Percentiles rank a stretch among this genome's conserved stretches.
Evolutionary conservation across 2,113 vertebrate species (phyloP).

Genomic region (Nerophis lumbriciformis): DNA sequence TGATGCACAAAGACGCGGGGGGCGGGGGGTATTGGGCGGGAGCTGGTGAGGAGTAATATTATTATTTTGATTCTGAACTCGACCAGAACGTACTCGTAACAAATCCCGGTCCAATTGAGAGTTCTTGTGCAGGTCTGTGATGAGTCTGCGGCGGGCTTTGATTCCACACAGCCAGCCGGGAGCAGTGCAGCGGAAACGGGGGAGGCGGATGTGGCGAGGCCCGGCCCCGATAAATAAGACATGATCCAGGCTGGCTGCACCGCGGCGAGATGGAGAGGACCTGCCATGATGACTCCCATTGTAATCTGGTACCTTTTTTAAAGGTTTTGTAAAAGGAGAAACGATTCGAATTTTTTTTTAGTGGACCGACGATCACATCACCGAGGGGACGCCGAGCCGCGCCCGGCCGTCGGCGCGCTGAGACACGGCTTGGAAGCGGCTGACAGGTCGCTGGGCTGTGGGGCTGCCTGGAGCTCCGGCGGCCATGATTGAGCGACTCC

Average conservation of each 20-base stretch:
- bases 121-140: neutral
- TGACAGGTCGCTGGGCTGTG: conserved; percentile 23
- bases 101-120: conserved; percentile 1
- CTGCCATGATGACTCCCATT: neutral
- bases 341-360: neutral
- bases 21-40: conserved; percentile 7
- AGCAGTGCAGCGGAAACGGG: conserved; percentile 32
- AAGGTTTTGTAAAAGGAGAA: neutral
- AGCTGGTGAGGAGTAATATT: conserved; percentile 3
- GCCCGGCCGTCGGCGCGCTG: conserved; percentile 18
- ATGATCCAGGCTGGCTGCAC: conserved; percentile 38
- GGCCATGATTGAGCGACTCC: conserved; percentile 25
- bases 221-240: conserved; percentile 55
- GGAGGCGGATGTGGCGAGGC: conserved; percentile 33
- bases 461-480: conserved; percentile 36
- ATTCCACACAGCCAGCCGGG: neutral
- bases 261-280: neutral
- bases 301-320: neutral
- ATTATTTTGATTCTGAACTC: conserved; percentile 24
- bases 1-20: neutral
- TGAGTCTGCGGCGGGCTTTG: no score
- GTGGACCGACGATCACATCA: conserved; percentile 10
- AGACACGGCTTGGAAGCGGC: conserved; percentile 28
- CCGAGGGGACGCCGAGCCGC: conserved; percentile 17
- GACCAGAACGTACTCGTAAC: conserved; percentile 4